These are phyloP conservation scores for Mystacornis crossleyi DNA, from an alignment of 2,113 vertebrate genomes.

Conservation along the genomic window DNA sequence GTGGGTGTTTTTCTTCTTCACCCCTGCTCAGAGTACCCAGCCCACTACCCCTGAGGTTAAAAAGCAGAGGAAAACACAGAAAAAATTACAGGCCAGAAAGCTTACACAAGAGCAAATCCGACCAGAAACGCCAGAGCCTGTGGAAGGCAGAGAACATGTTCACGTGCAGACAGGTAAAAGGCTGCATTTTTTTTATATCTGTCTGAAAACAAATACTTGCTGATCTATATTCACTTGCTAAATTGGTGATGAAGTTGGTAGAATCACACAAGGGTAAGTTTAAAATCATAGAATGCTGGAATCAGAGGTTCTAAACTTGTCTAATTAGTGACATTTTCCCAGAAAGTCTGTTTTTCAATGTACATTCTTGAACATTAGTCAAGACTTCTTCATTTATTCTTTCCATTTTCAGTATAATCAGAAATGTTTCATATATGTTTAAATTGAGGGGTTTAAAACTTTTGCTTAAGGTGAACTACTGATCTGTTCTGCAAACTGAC, in stretches of 20 bases:
- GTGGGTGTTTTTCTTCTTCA: not conserved
- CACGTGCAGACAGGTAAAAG: conserved; percentile 89
- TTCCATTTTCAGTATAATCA: not conserved
- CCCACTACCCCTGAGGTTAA: conserved; percentile 70
- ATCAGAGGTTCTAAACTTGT: not conserved
- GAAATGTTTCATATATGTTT: not conserved
- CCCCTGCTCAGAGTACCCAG: conserved; percentile 66
- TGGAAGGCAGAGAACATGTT: conserved; percentile 81
- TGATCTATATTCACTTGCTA: not conserved
- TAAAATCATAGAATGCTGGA: not conserved
- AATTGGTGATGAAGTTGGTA: not conserved
- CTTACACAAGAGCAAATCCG: conserved; percentile 62
- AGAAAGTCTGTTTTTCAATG: not conserved
- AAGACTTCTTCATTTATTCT: not conserved
- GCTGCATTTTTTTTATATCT: not conserved
- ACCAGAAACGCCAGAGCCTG: conserved; percentile 73
- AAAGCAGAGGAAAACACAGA: conserved; percentile 71
- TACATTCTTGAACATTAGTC: not conserved
- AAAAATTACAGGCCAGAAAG: conserved; percentile 69
- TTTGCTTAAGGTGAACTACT: not conserved
- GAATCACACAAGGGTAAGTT: not conserved
- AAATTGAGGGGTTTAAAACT: not conserved
- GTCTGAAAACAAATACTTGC: not conserved
- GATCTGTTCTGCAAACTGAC: not conserved
- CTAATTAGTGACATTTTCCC: not conserved